Evolutionary conservation across 2,113 vertebrate genomes (phyloP).

Genomic region (Bubalus kerabau): DNA sequence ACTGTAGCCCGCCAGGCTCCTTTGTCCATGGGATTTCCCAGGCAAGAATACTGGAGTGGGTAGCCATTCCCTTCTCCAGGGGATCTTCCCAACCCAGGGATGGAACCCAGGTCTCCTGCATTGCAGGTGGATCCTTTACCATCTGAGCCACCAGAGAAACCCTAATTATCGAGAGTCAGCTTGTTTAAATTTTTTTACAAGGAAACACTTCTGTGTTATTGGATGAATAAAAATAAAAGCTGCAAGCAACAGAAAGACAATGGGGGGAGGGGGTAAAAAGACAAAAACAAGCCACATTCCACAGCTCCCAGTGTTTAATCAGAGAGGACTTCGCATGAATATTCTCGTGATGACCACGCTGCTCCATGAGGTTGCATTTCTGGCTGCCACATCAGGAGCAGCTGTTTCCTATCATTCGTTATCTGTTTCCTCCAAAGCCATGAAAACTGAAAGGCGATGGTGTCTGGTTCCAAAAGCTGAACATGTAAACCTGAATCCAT

Average conservation of each 20-base stretch:
- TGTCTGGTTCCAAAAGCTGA: conserved; percentile 28
- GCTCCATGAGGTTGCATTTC: neutral
- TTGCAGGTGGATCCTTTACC: neutral
- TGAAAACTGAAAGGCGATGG: neutral
- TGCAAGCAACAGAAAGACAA: neutral
- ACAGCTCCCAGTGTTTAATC: neutral
- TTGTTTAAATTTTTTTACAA: neutral
- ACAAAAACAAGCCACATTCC: neutral
- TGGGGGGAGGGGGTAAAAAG: neutral
- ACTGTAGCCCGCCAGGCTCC: neutral
- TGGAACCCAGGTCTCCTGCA: neutral
- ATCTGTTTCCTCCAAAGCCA: conserved; percentile 61
- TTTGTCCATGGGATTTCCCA: neutral
- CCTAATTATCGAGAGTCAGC: neutral
- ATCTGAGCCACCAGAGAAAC: neutral
- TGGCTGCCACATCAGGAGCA: neutral
- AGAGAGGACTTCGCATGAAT: conserved; percentile 21
- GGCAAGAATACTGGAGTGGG: neutral
- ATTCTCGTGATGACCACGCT: neutral
- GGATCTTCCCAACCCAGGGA: neutral
- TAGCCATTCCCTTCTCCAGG: neutral
- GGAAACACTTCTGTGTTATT: neutral
- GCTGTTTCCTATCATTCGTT: conserved; percentile 61
- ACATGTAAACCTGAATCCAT: neutral
- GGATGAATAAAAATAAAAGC: neutral